A percentile compares a stretch with the other conserved stretches of the same genome.
phyloP scores from a whole-genome alignment of 1,140 invertebrate species.

The Gonioctena quinquepunctata region DNA sequence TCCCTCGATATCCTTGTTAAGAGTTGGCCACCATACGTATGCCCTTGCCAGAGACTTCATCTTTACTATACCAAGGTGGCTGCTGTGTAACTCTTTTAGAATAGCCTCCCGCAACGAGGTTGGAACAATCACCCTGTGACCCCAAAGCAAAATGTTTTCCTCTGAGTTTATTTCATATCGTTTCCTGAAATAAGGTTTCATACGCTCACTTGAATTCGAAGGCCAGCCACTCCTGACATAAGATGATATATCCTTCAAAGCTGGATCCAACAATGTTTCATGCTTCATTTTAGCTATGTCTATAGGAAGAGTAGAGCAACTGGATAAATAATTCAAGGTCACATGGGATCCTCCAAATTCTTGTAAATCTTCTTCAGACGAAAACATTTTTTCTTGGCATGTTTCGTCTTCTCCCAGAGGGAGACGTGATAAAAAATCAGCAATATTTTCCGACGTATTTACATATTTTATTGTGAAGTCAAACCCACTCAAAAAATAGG shows the following conservation, averaged over 20 bases:
- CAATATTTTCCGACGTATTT: neutral
- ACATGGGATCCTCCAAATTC: neutral
- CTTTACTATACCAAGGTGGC: constrained; percentile 47
- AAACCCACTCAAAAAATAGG: constrained; percentile 46
- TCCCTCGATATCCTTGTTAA: constrained; percentile 55
- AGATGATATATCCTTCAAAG: neutral
- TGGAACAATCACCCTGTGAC: constrained; percentile 42
- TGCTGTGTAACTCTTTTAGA: constrained; percentile 45
- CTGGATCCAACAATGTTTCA: neutral
- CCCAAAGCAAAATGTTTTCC: constrained; percentile 33
- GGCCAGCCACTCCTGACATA: neutral
- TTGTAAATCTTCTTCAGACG: neutral
- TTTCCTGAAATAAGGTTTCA: neutral
- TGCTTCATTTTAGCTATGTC: neutral
- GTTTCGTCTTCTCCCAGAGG: neutral
- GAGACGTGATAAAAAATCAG: constrained; percentile 2
- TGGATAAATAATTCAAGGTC: neutral
- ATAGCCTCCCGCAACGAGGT: constrained; percentile 29
- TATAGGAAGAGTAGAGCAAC: neutral
- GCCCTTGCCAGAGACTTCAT: constrained; percentile 36
- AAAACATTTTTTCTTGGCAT: neutral
- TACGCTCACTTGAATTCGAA: neutral
- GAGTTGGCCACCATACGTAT: constrained; percentile 33
- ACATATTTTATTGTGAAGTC: constrained; percentile 29
- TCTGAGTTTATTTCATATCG: neutral